Evolutionary conservation across 1,140 invertebrate species (phyloP), one percentile per base, ranked within the genome.

Genomic region (Drosophila sp.): DNA sequence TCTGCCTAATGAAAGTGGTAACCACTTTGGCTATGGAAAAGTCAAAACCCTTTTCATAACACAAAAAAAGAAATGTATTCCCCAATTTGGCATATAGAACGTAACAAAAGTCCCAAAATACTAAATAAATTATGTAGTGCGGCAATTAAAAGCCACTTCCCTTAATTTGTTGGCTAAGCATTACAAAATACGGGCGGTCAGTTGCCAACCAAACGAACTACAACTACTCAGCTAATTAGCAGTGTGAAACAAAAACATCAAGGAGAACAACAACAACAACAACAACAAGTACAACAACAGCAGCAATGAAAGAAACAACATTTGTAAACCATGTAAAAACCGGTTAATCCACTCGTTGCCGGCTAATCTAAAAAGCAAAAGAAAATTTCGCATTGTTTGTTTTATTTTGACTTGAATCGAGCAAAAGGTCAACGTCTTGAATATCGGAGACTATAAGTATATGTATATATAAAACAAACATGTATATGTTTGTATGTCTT

Each of bases 321-420:
- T 25, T 16, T 41, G 38, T 29, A 58, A 59, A 4, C 11, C 38
- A 51, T 14, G 32, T 58, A 50, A 25, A 67, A 72, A 72, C 70
- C 70, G 63, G 70, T 72, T 67, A 67, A 72, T 67, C 63, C 70
- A 67, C 63, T 67, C 70, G 29, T 66, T 65, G 70, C 70, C 70
- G 63, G 46, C 63, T 53, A 45, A 72, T 72, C 62, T 43, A 27
- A 50, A 66, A 57, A 51, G 8, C 16, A 40, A 16, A 34, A 66
- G 36, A 57, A 57, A 72, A 58, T 66, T 66, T 71, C 61, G 67
- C 61, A 65, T 71, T 48, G 54, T 63, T 34, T 62, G 32, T 54
- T 54, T 40, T 71, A 45, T 41, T 66, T 58, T 63, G 36, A 9
- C 41, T 58, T 8, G 38, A 72, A 51, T 51, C 41, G 51, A 48